Conservation (phyloP, 2,888 invertebrate species). For the Aricia artaxerxes region DNA sequence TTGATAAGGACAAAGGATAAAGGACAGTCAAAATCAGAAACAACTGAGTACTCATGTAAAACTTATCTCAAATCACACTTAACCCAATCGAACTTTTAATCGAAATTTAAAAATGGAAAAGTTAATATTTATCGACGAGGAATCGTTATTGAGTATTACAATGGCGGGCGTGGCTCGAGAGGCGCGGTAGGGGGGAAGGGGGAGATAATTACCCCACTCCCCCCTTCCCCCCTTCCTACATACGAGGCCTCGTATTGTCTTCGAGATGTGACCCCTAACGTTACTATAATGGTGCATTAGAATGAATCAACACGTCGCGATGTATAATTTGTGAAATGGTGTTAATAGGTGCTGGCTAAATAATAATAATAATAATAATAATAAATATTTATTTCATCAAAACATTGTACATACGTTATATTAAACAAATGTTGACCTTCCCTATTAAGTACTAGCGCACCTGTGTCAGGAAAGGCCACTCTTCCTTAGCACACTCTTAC, state of each 20-base stretch:
- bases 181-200: slow-evolving; percentile 67
- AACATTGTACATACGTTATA: no score
- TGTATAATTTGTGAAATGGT: slow-evolving; percentile 9
- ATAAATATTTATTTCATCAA: no score
- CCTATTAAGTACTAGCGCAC: no score
- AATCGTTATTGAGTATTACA: slow-evolving; percentile 48
- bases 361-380: no score
- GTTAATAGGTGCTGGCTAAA: slow-evolving; percentile 10
- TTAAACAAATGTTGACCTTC: no score
- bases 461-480: no score
- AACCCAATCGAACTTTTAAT: slow-evolving; percentile 23
- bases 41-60: neutral
- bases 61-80: neutral
- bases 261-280: slow-evolving; percentile 65
- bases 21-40: no score
- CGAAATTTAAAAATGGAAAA: slow-evolving; percentile 27
- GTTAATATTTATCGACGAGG: slow-evolving; percentile 27
- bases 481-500: no score
- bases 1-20: no score
- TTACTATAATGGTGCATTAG: slow-evolving; percentile 28
- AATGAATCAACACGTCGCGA: slow-evolving; percentile 27
- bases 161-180: slow-evolving; percentile 73
- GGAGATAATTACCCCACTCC: slow-evolving; percentile 68
- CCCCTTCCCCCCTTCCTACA: slow-evolving; percentile 36
- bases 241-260: slow-evolving; percentile 68